phyloP scores from a whole-genome alignment of 2,113 vertebrate species.

The Neotoma lepida region DNA sequence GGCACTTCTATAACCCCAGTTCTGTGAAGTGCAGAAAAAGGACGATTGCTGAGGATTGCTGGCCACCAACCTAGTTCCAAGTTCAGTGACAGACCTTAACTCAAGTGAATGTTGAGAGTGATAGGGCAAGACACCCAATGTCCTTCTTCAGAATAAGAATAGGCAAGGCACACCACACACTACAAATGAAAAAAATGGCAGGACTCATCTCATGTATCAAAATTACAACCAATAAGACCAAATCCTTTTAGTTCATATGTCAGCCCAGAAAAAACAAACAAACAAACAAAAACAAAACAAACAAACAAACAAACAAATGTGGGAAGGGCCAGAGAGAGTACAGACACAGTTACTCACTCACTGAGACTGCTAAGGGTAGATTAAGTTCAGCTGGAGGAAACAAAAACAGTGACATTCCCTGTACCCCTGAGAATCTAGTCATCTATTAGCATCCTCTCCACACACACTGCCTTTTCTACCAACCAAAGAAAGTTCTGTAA shows the following conservation, averaged over 20 bases:
- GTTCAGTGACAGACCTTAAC: neutral
- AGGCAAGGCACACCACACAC: neutral
- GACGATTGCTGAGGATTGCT: neutral
- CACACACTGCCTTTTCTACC: neutral
- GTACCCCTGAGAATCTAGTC: neutral
- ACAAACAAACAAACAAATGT: too few species aligned
- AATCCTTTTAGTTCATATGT: too few species aligned
- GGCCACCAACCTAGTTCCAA: neutral
- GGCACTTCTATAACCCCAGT: neutral
- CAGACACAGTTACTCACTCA: neutral
- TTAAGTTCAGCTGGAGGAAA: neutral
- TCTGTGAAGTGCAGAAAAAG: neutral
- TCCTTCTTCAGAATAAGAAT: neutral
- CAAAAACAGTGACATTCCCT: neutral
- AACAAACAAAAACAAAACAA: too few species aligned
- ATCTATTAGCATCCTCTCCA: neutral
- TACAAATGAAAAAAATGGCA: too few species aligned
- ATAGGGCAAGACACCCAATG: too few species aligned
- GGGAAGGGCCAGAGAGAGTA: rapidly evolving
- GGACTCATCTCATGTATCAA: too few species aligned
- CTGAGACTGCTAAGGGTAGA: neutral
- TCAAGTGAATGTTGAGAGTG: neutral
- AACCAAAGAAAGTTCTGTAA: neutral
- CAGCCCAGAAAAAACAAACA: neutral
- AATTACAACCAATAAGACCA: too few species aligned